A percentile compares a stretch with the other conserved stretches of the same genome.
Evolutionary conservation across 2,113 vertebrate species (phyloP).

Genomic region (Notothenia coriiceps): DNA sequence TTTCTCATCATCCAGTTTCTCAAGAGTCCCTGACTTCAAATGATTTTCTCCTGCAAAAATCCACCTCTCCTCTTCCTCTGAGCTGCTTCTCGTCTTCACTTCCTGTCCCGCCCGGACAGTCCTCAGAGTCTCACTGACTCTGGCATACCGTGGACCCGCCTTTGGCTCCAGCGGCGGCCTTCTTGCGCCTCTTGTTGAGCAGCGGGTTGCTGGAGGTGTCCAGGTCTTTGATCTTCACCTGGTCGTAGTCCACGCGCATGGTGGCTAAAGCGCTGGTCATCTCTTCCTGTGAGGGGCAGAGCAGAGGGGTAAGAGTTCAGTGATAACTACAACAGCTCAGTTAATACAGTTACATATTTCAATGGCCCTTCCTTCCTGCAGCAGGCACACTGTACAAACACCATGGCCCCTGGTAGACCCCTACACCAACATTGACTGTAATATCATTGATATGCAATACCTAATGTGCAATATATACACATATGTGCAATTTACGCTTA

Average conservation of each 20-base stretch:
- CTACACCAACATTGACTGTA: too few relatives aligned
- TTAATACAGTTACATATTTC: too few relatives aligned
- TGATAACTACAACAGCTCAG: background rate
- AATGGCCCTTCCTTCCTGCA: too few relatives aligned
- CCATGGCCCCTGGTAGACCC: too few relatives aligned
- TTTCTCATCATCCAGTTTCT: slow-evolving; percentile 13
- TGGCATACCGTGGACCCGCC: slow-evolving; percentile 71
- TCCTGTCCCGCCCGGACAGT: background rate
- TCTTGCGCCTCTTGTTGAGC: slow-evolving; percentile 97
- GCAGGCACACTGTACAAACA: too few relatives aligned
- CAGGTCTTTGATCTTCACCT: slow-evolving; percentile 98
- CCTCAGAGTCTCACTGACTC: slow-evolving; percentile 64
- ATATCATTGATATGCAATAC: too few relatives aligned
- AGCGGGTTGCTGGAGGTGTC: slow-evolving; percentile 97
- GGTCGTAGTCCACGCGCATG: slow-evolving; percentile 99
- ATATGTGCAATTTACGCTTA: too few relatives aligned
- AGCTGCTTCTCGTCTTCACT: slow-evolving; percentile 1
- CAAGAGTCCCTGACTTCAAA: slow-evolving; percentile 22
- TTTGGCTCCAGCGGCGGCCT: slow-evolving; percentile 83
- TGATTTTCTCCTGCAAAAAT: background rate
- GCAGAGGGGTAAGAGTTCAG: background rate
- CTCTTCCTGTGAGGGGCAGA: slow-evolving; percentile 88
- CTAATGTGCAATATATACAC: too few relatives aligned
- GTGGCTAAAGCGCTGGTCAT: slow-evolving; percentile 98
- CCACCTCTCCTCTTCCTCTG: background rate